These are phyloP conservation scores for Spodoptera littoralis DNA, from an alignment of 2,888 invertebrate species.

Conservation along the genomic window DNA sequence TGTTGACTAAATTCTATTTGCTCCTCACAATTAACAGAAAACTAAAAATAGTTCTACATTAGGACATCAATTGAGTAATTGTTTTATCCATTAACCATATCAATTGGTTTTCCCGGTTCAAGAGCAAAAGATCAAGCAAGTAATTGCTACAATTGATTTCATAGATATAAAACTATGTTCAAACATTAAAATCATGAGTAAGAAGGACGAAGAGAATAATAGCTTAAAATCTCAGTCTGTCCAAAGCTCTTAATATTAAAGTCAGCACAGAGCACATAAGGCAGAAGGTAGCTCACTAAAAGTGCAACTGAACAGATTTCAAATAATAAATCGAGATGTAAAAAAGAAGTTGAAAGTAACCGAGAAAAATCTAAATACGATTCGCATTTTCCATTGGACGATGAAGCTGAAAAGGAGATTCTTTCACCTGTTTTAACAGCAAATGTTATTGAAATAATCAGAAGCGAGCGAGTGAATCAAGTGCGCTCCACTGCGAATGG, in stretches of 20 bases:
- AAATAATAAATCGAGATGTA: neutral
- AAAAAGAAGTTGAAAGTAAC: neutral
- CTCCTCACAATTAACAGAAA: too few species aligned
- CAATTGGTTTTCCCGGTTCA: constrained; percentile 28
- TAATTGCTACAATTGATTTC: constrained; percentile 12
- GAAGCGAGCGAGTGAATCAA: constrained; percentile 54
- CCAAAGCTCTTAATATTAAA: too few species aligned
- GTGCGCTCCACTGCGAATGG: constrained; percentile 53
- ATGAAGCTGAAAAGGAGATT: constrained; percentile 1
- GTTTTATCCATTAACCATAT: constrained; percentile 8
- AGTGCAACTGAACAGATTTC: too few species aligned
- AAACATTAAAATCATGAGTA: neutral
- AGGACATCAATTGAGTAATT: constrained; percentile 22
- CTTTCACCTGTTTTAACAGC: constrained; percentile 26
- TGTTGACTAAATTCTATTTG: too few species aligned
- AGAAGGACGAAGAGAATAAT: too few species aligned
- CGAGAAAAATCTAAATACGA: neutral
- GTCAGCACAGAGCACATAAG: too few species aligned
- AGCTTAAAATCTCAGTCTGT: too few species aligned
- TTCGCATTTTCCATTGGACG: neutral
- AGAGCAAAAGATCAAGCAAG: constrained; percentile 2
- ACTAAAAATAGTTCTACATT: neutral
- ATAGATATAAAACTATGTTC: constrained; percentile 8
- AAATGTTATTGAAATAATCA: constrained; percentile 47
- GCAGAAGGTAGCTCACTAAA: too few species aligned